Evolutionary conservation across 2,888 invertebrate species (phyloP), one percentile per base, ranked within the genome.

Genomic region (Drosophila quinaria): DNA sequence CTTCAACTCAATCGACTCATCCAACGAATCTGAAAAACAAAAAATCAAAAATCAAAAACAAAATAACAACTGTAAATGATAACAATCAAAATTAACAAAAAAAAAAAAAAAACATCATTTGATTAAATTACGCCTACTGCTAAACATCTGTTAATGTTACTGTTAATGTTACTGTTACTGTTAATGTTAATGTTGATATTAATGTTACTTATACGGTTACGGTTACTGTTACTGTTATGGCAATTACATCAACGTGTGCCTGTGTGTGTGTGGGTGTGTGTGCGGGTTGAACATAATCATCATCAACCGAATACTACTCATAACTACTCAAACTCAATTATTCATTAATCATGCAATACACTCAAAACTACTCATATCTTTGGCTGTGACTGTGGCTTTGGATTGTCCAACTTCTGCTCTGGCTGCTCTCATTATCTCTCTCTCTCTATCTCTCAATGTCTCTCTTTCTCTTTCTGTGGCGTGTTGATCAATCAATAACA

Each of bases 361-460:
- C 11, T 49, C 47, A 51, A 49, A 55, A 58, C 25, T 29, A 75
- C 35, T 66, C 63, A 63, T 78, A 22, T 47, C 35, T 70, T 70
- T 70, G 65, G 59, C 67, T 74, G 25, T 25, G 25, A 56, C 67
- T 74, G 60, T 82, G 81, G 78, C 80, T 76, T 80, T 80, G 77
- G 80, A 80, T 74, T 74, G 73, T 71, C 74, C 74, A 81, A 80
- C 82, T 81, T 78, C 80, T 81, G 79, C 78, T 87, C 79, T 82
- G 74, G 75, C 74, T 71, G 70, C 42, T 52, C 58, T 51, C 52
- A 50, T 25, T 49, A 22, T 44, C 10, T 61, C 11, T 42, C 15
- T 29, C 9, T 44, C 9, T 49, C n/a, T 37, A 15, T 50, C 4
- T 31, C 52, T 52, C 11, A 52, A 5, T 35, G 1, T 35, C 9